These are phyloP conservation scores for Hemistola chrysoprasaria DNA, from an alignment of 2,888 invertebrate species.

Conservation along the genomic window DNA sequence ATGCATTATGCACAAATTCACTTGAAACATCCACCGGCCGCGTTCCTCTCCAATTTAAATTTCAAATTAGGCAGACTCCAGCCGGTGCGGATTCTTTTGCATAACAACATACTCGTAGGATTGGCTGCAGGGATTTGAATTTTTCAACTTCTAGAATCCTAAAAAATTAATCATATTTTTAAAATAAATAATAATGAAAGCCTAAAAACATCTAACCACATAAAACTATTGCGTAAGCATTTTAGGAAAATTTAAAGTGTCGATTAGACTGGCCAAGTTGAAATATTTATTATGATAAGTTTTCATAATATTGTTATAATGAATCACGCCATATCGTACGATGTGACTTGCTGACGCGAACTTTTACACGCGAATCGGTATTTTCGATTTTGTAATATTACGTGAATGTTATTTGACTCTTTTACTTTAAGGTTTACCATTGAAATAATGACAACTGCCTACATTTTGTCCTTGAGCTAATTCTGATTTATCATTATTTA, in stretches of 20 bases:
- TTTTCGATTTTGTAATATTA: constrained; percentile 22
- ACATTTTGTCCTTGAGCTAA: constrained; percentile 11
- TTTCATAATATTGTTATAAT: neutral
- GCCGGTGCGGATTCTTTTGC: constrained; percentile 24
- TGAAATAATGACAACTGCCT: constrained; percentile 11
- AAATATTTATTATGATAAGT: no score
- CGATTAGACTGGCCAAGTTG: constrained; percentile 1
- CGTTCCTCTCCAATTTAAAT: constrained; percentile 29
- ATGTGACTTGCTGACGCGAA: constrained; percentile 30
- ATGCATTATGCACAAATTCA: constrained; percentile 50
- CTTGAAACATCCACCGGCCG: constrained; percentile 35
- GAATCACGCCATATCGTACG: constrained; percentile 28
- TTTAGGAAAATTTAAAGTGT: neutral
- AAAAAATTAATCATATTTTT: no score
- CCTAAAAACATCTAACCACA: no score
- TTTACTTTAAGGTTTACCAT: constrained; percentile 13
- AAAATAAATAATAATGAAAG: no score
- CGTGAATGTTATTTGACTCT: constrained; percentile 22
- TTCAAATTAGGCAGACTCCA: constrained; percentile 22
- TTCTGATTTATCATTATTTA: neutral
- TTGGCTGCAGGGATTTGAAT: constrained; percentile 14
- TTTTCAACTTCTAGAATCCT: constrained; percentile 14
- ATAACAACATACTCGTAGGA: no score
- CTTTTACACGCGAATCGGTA: constrained; percentile 17
- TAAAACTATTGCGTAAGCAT: no score